Conservation (phyloP, 2,888 invertebrate species). For the Caenorhabditis panamensis region DNA sequence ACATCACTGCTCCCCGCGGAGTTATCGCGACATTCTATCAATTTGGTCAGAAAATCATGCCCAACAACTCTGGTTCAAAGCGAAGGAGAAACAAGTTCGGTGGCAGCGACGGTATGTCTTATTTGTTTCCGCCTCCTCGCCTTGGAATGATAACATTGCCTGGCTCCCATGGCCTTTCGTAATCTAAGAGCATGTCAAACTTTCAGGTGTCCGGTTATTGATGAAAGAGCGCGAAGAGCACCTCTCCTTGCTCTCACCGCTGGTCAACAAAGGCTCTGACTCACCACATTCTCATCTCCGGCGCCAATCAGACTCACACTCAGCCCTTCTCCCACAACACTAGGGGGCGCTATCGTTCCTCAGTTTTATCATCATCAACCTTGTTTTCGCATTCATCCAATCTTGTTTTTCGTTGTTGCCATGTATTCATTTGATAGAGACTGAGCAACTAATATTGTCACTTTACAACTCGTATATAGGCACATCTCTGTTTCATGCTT, state of each 20-base stretch:
- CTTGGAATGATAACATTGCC: slow-evolving; percentile 13
- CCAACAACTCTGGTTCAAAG: slow-evolving; percentile 55
- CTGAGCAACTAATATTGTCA: slow-evolving; percentile 25
- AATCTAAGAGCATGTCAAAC: slow-evolving; percentile 1
- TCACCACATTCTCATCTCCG: slow-evolving; percentile 42
- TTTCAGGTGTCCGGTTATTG: slow-evolving; percentile 59
- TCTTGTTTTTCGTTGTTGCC: slow-evolving; percentile 8
- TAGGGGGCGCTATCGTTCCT: slow-evolving; percentile 2
- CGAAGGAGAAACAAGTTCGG: slow-evolving; percentile 67
- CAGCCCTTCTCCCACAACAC: slow-evolving; percentile 40
- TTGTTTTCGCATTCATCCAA: slow-evolving; percentile 13
- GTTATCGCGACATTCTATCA: slow-evolving; percentile 59
- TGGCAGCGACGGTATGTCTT: slow-evolving; percentile 66
- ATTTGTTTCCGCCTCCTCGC: background rate
- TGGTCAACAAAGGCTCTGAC: slow-evolving; percentile 28
- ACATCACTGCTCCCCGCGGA: slow-evolving; percentile 46
- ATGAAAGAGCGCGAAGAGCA: slow-evolving; percentile 60
- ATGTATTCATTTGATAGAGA: background rate
- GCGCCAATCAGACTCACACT: slow-evolving; percentile 60
- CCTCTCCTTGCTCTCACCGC: slow-evolving; percentile 42
- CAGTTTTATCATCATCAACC: slow-evolving; percentile 19
- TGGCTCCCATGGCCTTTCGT: slow-evolving; percentile 6
- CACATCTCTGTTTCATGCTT: slow-evolving; percentile 5
- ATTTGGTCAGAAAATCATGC: slow-evolving; percentile 60
- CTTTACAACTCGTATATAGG: slow-evolving; percentile 9